Base-by-base conservation (phyloP, 2,797 vertebrate species). In the Tarsius wallacei region DNA sequence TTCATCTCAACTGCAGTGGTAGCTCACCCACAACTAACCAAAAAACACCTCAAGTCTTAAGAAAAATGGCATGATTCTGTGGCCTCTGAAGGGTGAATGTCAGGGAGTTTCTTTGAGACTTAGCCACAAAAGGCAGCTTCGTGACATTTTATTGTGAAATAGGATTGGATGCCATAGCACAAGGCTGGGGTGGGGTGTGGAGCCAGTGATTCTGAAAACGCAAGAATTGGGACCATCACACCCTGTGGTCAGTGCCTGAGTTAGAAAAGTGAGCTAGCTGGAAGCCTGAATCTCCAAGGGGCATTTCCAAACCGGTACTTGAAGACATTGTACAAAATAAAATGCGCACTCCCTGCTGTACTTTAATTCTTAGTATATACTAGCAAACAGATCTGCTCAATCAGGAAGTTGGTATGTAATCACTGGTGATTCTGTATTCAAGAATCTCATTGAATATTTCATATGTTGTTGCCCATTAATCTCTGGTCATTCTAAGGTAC, bases 241-340 rank as follows among this genome's bases (percentile, higher is more conserved):
- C 49, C 42, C n/a, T 8, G 3, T 31, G 12, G 22, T 70, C n/a
- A 59, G 76, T 63, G 42, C 70, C 36, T 31, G 77, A 84, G 53
- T 51, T 64, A 49, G 87, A 57, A 92, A 55, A 90, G 28, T 28
- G 61, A 93, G 74, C 80, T 57, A 42, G 28, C 36, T 21, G 15
- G 36, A 91, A 88, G 57, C 83, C 31, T 16, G 64, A 70, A 49
- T 64, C n/a, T 33, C 64, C 21, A 26, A 31, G 16, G 28, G 55
- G 57, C n/a, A 61, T 68, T 95, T 66, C 63, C 24, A 80, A 93
- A 64, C 49, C 68, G n/a, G 33, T 6, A n/a, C 19, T 16, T 78
- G 28, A 93, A 82, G 73, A 5, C 12, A 85, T 78, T 94, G 73
- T 81, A 36, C 49, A 93, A 78, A 96, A 90, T 93, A 73, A 91